Percentiles rank a stretch among this genome's conserved stretches.
phyloP scores from a whole-genome alignment of 2,888 invertebrate genomes.

The Palloptera scutellata region DNA sequence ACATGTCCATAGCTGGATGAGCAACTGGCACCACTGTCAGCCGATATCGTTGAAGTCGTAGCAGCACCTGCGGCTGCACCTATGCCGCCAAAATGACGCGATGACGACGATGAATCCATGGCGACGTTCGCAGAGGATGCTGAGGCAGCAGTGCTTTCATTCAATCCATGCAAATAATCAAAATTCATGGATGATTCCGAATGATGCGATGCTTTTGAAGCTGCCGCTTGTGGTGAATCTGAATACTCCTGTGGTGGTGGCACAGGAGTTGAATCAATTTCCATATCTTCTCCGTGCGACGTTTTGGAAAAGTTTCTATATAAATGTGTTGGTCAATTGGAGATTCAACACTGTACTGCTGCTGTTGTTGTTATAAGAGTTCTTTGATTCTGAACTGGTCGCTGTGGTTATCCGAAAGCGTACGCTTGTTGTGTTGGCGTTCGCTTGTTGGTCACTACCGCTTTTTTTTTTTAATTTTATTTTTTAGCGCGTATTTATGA shows the following conservation, averaged over 20 bases:
- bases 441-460: too few relatives aligned
- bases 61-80: constrained; percentile 25
- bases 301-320: constrained; percentile 39
- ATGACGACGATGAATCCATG: constrained; percentile 24
- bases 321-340: background rate
- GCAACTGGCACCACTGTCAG: too few relatives aligned
- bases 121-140: constrained; percentile 34
- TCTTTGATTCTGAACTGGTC: too few relatives aligned
- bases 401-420: too few relatives aligned
- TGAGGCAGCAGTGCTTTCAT: constrained; percentile 37
- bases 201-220: constrained; percentile 45
- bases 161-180: constrained; percentile 58
- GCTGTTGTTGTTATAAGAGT: too few relatives aligned
- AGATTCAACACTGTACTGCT: constrained; percentile 14
- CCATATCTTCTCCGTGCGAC: constrained; percentile 60
- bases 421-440: too few relatives aligned
- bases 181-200: constrained; percentile 62
- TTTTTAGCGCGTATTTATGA: background rate
- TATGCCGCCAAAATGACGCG: constrained; percentile 39
- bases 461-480: background rate
- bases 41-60: constrained; percentile 30
- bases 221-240: constrained; percentile 41
- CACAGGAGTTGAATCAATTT: constrained; percentile 59
- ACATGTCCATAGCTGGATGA: constrained; percentile 50
- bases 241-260: constrained; percentile 57